Base-by-base conservation (phyloP, 2,113 vertebrate genomes). In the Microcebus tavaratra region DNA sequence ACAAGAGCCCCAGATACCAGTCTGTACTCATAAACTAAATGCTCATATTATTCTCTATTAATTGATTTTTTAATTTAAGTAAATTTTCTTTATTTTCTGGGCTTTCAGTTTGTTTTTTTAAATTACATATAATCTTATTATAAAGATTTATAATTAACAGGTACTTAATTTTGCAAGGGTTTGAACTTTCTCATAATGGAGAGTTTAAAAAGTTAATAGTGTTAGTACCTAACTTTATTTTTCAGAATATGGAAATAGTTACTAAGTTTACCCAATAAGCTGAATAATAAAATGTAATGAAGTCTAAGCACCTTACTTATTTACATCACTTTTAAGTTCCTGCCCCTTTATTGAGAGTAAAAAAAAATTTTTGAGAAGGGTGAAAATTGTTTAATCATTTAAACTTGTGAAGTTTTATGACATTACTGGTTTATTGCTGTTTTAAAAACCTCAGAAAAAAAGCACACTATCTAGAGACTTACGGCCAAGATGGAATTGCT, bases 381-480 rank as follows among this genome's bases (percentile, higher is more conserved):
- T 27, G 18, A 87, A 59, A 12, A n/a, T 65, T 90, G 25, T 61
- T 86, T 90, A 78, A 48, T 90, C 50, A 81, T 93, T 84, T 86
- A 67, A 76, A 57, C n/a, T 80, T 94, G 57, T 17, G 12, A 88
- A 55, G 29, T 75, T 87, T 94, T 90, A 42, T 78, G 31, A 20
- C n/a, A 75, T 68, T 92, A 67, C 31, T 59, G 34, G 2, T n/a
- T 57, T 85, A 53, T 76, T 78, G 21, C 53, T 61, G 3, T 25
- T 92, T 96, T 94, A 23, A 78, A 84, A 89, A 87, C 45, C 36
- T 92, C 45, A 70, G 59, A 39, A 25, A 63, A 63, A 75, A 93
- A 97, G 48, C 81, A 6, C 2, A 95, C 42, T 39, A 9, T 87
- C 29, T 68, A 78, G n/a, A 88, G 68, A 36, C 21, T 57, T 90